phyloP scores from a whole-genome alignment of 2,888 invertebrate species.

The Apocheima hispidaria region DNA sequence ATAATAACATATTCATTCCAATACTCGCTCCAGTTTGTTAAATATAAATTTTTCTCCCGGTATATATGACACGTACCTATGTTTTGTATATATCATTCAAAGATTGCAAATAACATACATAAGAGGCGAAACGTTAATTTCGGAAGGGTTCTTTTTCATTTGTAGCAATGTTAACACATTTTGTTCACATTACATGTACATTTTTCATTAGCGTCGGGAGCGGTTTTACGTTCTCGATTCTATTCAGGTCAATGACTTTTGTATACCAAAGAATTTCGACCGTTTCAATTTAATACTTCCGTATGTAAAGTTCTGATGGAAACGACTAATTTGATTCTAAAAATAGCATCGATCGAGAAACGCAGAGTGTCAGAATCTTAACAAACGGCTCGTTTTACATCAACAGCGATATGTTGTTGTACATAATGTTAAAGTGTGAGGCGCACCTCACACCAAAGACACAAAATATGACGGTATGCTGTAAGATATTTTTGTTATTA shows the following conservation, averaged over 20 bases:
- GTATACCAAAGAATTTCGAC: slow-evolving; percentile 18
- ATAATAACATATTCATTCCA: too few species aligned
- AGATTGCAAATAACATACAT: slow-evolving; percentile 19
- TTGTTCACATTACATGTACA: slow-evolving; percentile 20
- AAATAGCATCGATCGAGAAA: slow-evolving; percentile 4
- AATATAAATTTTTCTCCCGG: not conserved
- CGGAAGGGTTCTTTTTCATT: slow-evolving; percentile 28
- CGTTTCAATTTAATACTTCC: slow-evolving; percentile 23
- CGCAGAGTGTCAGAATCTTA: not conserved
- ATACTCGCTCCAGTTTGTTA: too few species aligned
- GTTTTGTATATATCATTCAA: not conserved
- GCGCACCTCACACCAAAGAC: too few species aligned
- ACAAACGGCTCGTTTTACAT: not conserved
- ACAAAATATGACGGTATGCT: too few species aligned
- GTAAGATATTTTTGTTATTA: too few species aligned
- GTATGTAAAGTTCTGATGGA: slow-evolving; percentile 4
- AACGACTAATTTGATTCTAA: slow-evolving; percentile 8
- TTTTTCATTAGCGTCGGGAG: slow-evolving; percentile 24
- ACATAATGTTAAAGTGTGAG: too few species aligned
- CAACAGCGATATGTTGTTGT: not conserved
- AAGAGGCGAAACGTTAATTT: slow-evolving; percentile 27
- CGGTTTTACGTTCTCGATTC: slow-evolving; percentile 9
- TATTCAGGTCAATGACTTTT: slow-evolving; percentile 22
- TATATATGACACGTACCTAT: too few species aligned
- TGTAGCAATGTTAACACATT: slow-evolving; percentile 26